Base-by-base conservation (phyloP, 2,888 invertebrate species). In the Thereva nobilitata region DNA sequence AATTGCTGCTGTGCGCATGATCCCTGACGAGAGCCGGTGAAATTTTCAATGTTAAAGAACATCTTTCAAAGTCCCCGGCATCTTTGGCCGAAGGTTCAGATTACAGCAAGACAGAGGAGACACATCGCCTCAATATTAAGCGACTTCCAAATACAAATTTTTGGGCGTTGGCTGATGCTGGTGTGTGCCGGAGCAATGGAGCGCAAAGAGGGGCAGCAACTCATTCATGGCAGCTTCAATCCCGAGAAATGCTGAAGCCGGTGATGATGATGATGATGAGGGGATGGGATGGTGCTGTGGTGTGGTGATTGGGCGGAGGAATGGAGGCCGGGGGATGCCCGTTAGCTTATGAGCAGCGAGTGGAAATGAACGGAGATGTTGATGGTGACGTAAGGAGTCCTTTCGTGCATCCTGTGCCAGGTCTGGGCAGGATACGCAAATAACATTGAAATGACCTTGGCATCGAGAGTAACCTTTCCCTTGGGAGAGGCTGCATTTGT, bases 381-480 rank as follows among this genome's bases (percentile, higher is more conserved):
- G 42, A 42, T 42, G n/a, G 44, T 56, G 56, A 56, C 56, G 56
- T 56, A 56, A 42, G 44, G 44, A 6, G n/a, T n/a, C 38, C 44
- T n/a, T 34, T 56, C 44, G 5, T 56, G 56, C 56, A 56, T 23
- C 35, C 44, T 42, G 5, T 56, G 34, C 44, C 8, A 37, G 23
- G 23, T 23, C 23, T 23, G 23, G 23, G 23, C 23, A 23, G 23
- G 23, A 23, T 23, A 23, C 23, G 23, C 23, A 23, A 34, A 5
- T 56, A 56, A 56, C 56, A 56, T 56, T 56, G 56, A 56, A 42
- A 56, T 9, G 56, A 56, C 56, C 56, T 56, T 56, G 56, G 44
- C 56, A 56, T 56, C 44, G 44, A 56, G 23, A 42, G 56, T 56
- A 56, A 56, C 56, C 56, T 56, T 56, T 56, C 45, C 56, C 56